Evolutionary conservation across 2,113 vertebrate species (phyloP), one percentile per base, ranked within the genome.

Genomic region (Varanus salvator): DNA sequence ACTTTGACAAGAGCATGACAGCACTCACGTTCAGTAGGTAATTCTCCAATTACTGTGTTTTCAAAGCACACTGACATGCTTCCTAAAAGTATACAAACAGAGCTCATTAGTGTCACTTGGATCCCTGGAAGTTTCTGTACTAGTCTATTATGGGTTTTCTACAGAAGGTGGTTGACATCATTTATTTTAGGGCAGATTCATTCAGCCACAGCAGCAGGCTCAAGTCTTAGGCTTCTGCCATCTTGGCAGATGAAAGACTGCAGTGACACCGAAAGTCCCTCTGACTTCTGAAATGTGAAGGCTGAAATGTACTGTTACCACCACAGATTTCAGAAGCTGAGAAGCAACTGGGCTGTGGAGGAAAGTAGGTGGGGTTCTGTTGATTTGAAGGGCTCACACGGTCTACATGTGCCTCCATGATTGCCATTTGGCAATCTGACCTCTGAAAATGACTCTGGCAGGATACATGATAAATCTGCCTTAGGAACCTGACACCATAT

Each of bases 101-200:
- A 90, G 82, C 85, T 93, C 90, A 90, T 94, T 94, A 91, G 86
- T 91, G 92, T 91, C 92, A 74, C 81, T 92, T 87, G 89, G 64
- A 90, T 19, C 48, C 87, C 87, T 57, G 69, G 88, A 80, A 92
- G 90, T 11, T 11, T 31, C 44, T 77, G 88, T n/a, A 86, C 0
- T 8, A 57, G 25, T 77, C 88, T 89, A 78, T 90, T 66, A 77
- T 1, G 15, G 0, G 0, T 82, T 31, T 88, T 86, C 19, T 9
- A 78, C 4, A 84, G 60, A 34, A 91, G 72, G 86, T 89, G 91
- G 72, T 66, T 89, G 89, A 38, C 50, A 88, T 85, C 86, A 94
- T 34, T 91, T 89, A 82, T 72, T 95, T 76, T 23, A n/a, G 57
- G 57, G 94, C 34, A 0, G 92, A 92, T 57, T 89, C 71, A 66